Evolutionary conservation across 2,113 vertebrate genomes (phyloP).

Genomic region (Rhinolophus ferrumequinum): DNA sequence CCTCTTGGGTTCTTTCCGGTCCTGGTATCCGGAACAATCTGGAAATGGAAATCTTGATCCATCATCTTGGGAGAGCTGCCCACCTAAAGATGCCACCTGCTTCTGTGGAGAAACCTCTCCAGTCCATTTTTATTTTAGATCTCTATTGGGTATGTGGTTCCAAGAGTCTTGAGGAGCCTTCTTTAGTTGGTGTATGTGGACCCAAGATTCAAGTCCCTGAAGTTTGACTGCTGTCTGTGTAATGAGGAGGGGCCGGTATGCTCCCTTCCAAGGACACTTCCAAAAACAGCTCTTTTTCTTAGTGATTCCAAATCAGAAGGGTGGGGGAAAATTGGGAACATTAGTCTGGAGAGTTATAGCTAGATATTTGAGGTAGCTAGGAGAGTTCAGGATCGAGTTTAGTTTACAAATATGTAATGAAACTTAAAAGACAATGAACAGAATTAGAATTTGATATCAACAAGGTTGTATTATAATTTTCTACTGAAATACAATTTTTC

Average conservation of each 20-base stretch:
- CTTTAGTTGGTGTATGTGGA: neutral
- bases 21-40: no score
- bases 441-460: neutral
- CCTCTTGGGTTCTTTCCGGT: no score
- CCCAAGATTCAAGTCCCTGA: neutral
- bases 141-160: neutral
- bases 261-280: neutral
- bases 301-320: neutral
- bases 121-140: neutral
- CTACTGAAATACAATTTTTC: neutral
- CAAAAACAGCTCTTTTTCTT: neutral
- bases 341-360: neutral
- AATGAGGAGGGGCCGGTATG: neutral
- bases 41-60: neutral
- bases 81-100: neutral
- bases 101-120: neutral
- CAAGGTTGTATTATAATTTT: neutral
- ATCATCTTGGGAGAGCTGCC: neutral
- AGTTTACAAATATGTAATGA: neutral
- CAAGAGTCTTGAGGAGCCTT: neutral
- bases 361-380: neutral
- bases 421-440: neutral
- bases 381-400: neutral
- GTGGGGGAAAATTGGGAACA: neutral
- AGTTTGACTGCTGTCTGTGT: neutral